A percentile compares a stretch with the other conserved stretches of the same genome.
These are phyloP conservation scores for Hydrolagus colliei DNA, from an alignment of 2,797 vertebrate species.

Conservation along the genomic window DNA sequence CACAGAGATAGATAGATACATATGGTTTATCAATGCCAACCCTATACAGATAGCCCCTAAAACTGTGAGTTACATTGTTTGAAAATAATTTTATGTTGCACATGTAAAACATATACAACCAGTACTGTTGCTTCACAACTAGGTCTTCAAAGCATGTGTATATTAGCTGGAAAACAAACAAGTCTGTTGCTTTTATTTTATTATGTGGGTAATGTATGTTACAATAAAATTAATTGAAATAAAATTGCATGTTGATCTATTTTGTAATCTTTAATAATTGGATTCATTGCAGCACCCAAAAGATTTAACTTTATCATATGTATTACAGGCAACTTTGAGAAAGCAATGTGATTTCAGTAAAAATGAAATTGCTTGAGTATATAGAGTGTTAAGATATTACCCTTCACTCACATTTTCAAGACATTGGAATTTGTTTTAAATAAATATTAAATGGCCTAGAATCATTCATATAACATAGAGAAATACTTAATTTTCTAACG, in stretches of 20 bases:
- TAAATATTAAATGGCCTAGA: neutral
- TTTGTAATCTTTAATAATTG: neutral
- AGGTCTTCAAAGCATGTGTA: neutral
- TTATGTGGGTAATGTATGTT: neutral
- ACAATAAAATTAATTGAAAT: neutral
- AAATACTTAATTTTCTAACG: neutral
- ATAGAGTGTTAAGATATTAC: neutral
- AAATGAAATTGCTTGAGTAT: neutral
- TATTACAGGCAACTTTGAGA: neutral
- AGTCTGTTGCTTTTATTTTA: neutral
- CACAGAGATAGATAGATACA: neutral
- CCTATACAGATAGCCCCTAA: neutral
- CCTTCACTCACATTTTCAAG: neutral
- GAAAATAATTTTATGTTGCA: neutral
- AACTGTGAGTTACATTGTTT: neutral
- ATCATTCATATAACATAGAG: neutral
- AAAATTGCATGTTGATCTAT: no score
- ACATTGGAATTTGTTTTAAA: neutral
- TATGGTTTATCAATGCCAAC: conserved; percentile 1
- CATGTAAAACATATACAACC: neutral
- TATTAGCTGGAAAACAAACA: neutral
- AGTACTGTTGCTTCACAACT: neutral
- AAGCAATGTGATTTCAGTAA: neutral
- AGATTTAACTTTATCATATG: neutral
- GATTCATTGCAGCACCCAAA: neutral